Percentiles rank a stretch among this genome's conserved stretches.
These are phyloP conservation scores for Saguinus imperator DNA, from an alignment of 2,113 vertebrate species.

Conservation along the genomic window DNA sequence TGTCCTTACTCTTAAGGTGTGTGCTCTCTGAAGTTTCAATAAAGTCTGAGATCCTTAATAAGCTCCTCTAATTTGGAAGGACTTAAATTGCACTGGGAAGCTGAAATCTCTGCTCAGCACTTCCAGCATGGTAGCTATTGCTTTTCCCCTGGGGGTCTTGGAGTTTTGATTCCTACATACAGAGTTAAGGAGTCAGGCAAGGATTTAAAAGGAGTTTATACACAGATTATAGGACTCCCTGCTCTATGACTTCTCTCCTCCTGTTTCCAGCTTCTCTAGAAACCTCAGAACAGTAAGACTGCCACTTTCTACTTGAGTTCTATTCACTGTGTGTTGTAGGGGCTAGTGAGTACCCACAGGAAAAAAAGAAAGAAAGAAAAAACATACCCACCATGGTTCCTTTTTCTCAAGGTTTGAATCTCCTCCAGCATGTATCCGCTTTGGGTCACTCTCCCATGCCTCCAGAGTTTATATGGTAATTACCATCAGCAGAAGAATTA, in stretches of 20 bases:
- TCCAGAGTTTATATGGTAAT: not conserved
- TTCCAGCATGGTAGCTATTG: not conserved
- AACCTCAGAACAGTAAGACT: not conserved
- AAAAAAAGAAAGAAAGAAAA: not conserved
- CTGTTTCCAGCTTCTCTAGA: not conserved
- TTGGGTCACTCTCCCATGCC: not conserved
- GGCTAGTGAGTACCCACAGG: not conserved
- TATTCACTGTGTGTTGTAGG: not conserved
- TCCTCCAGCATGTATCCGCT: not conserved
- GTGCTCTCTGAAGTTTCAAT: not conserved
- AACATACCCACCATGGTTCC: not conserved
- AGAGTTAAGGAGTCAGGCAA: not conserved
- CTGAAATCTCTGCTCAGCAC: not conserved
- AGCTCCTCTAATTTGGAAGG: not conserved
- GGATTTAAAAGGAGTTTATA: not conserved
- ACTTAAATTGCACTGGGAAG: not conserved
- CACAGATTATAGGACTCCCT: not conserved
- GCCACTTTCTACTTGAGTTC: not conserved
- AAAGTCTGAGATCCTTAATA: not conserved
- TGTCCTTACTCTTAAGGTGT: not conserved
- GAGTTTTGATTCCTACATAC: not conserved
- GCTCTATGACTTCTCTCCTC: not conserved
- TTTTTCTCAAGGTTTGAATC: not conserved
- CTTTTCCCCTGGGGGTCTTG: not conserved
- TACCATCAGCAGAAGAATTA: slow-evolving; percentile 2